Base-by-base conservation (phyloP, 2,113 vertebrate genomes). In the Rousettus leschenaultii region DNA sequence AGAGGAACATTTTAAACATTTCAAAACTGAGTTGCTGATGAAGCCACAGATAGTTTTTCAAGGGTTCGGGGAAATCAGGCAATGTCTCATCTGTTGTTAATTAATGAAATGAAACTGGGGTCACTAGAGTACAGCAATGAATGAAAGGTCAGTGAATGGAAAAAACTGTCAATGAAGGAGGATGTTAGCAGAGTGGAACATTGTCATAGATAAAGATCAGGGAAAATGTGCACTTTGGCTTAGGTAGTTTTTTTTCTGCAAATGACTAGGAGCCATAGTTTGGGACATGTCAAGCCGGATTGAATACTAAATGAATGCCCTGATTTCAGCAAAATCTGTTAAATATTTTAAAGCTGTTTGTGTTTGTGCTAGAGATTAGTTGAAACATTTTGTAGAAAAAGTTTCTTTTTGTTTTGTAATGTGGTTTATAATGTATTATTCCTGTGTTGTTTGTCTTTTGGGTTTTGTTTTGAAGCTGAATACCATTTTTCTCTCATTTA, bases 121-220 rank as follows among this genome's bases (percentile, higher is more conserved):
- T 95, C 75, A 89, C 82, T 79, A 12, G 89, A 95, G 94, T 74
- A 83, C 89, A 91, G 15, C 78, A 33, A 84, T 95, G 95, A 97
- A 95, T 95, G 96, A 90, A 96, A 96, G 95, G 95, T 91, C 97
- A 94, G 92, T 45, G 91, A 91, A 51, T 95, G 96, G 96, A 95
- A 95, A 95, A 93, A 91, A 45, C 65, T 80, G 93, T 93, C 93
- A 89, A 43, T 95, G 90, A 89, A 91, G 92, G 91, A 74, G 86
- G 86, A 63, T 94, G 93, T 96, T 74, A 75, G 86, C 65, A 51
- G 95, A 92, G 89, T 91, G 74, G 95, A 91, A 91, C 57, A 38
- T 26, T 70, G 93, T 95, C 89, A 59, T 9, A 94, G 96, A 93
- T 89, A 89, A 84, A 90, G 89, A 84, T 78, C 86, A 74, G 87